These are phyloP conservation scores for Gallinago media DNA, from an alignment of 2,113 vertebrate species.

Conservation along the genomic window DNA sequence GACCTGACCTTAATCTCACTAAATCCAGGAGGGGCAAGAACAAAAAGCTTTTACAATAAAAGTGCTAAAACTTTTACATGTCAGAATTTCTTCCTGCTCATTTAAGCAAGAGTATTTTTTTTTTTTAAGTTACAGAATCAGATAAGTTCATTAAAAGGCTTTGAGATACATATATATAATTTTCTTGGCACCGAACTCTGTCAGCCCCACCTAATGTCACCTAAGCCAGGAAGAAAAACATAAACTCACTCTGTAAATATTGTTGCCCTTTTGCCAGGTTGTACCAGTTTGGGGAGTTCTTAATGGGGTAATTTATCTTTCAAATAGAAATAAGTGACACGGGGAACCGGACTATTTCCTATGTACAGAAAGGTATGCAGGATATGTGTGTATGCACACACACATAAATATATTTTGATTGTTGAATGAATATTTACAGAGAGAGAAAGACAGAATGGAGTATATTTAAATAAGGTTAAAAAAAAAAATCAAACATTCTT, in stretches of 20 bases:
- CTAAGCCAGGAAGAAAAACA: not conserved
- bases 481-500: not conserved
- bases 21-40: not conserved
- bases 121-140: not conserved
- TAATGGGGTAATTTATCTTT: not conserved
- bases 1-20: not conserved
- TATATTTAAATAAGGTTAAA: not conserved
- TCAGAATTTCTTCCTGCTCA: not conserved
- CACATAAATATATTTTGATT: not conserved
- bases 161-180: not conserved
- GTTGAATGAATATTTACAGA: not conserved
- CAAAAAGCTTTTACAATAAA: not conserved
- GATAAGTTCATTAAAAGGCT: not conserved
- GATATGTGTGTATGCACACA: not conserved
- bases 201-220: not conserved
- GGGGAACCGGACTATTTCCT: not conserved
- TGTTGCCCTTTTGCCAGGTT: not conserved
- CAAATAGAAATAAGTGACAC: not conserved
- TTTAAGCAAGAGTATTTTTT: not conserved
- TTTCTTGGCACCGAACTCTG: not conserved
- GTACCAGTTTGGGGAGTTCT: not conserved
- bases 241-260: slow-evolving; percentile 27
- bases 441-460: not conserved
- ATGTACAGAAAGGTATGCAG: not conserved
- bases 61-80: not conserved